Percentiles rank a stretch among this genome's conserved stretches.
Conservation (phyloP, 30 jellyfish, hydroid and myxozoan species). For the Hydra vulgaris region DNA sequence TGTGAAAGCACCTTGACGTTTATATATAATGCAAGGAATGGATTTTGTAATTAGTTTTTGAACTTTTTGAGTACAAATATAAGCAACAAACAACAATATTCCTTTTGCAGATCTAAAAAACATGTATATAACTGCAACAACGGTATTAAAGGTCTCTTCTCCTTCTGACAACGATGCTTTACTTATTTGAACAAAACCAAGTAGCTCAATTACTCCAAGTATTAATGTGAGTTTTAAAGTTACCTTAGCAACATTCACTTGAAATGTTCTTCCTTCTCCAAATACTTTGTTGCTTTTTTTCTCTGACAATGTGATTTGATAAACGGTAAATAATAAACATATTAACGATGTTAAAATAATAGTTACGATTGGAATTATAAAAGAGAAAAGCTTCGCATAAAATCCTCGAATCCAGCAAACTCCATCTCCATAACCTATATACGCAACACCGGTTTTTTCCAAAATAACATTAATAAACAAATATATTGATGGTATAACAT, state of each 20-base stretch:
- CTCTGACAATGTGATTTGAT: not conserved
- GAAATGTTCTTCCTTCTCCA: slow-evolving; percentile 11
- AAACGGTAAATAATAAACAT: not conserved
- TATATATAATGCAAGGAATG: too few species aligned
- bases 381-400: not conserved
- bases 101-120: not conserved
- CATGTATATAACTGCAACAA: not conserved
- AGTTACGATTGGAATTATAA: slow-evolving; percentile 14
- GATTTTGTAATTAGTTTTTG: not conserved
- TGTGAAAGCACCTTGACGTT: too few species aligned
- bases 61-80: not conserved
- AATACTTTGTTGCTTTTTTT: slow-evolving; percentile 1
- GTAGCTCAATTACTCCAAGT: slow-evolving; percentile 19
- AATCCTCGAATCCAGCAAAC: slow-evolving; percentile 25
- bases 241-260: slow-evolving; percentile 17
- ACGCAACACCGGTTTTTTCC: not conserved
- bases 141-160: not conserved
- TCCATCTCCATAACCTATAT: slow-evolving; percentile 26
- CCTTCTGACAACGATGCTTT: not conserved
- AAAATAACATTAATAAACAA: not conserved
- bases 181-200: slow-evolving; percentile 14
- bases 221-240: slow-evolving; percentile 13
- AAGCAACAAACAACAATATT: not conserved
- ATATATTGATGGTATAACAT: not conserved
- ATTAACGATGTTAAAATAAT: not conserved